A percentile compares a stretch with the other conserved stretches of the same genome.
These are phyloP conservation scores for Drosophila kuntzei DNA, from an alignment of 2,888 invertebrate genomes.

Conservation along the genomic window DNA sequence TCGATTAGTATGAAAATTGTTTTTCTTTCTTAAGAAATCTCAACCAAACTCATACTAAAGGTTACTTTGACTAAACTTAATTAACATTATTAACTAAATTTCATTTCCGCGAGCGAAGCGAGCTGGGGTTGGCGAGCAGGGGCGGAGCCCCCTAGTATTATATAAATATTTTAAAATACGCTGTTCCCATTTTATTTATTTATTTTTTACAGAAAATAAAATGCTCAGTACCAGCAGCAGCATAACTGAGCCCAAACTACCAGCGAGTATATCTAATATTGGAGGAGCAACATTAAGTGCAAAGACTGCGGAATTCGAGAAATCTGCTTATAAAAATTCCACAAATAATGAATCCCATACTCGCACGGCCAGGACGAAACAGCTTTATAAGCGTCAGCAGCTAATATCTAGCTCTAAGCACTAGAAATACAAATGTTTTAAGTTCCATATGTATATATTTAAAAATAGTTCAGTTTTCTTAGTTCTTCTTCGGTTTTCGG, in stretches of 20 bases:
- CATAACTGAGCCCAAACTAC: constrained; percentile 84
- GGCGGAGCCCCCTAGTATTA: too few species aligned
- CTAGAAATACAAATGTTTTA: not conserved
- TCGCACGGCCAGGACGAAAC: constrained; percentile 8
- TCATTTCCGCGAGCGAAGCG: too few species aligned
- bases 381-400: constrained; percentile 56
- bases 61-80: too few species aligned
- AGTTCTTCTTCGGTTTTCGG: too few species aligned
- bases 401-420: constrained; percentile 50
- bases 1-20: too few species aligned
- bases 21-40: too few species aligned
- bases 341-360: constrained; percentile 14
- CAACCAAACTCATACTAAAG: too few species aligned
- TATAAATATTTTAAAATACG: too few species aligned
- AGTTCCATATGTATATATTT: not conserved
- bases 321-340: constrained; percentile 56
- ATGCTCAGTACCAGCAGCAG: not conserved
- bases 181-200: not conserved
- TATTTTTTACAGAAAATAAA: constrained; percentile 15
- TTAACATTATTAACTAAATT: too few species aligned
- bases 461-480: not conserved
- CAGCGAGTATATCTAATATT: constrained; percentile 88
- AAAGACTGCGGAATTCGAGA: constrained; percentile 89
- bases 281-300: constrained; percentile 89
- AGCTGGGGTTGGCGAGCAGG: too few species aligned